A percentile compares a stretch with the other conserved stretches of the same genome.
These are phyloP conservation scores for Capromys pilorides DNA, from an alignment of 2,797 vertebrate genomes.

Conservation along the genomic window DNA sequence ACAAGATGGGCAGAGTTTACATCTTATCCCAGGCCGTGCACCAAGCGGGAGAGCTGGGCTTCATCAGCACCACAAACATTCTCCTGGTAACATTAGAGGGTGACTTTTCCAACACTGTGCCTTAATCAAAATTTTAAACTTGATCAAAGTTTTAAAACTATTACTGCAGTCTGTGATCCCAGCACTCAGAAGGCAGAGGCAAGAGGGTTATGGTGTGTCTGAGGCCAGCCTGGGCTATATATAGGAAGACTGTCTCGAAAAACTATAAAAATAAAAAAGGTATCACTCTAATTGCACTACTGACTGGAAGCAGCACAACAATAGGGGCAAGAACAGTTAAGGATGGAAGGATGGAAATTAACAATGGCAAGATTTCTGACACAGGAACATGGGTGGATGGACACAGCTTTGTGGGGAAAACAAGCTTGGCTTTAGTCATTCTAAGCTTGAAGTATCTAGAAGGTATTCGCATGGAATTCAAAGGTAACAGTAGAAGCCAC, in stretches of 20 bases:
- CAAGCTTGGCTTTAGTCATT: not conserved
- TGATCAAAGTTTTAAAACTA: not conserved
- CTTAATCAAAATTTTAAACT: constrained; percentile 16
- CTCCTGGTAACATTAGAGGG: not conserved
- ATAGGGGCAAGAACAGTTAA: not conserved
- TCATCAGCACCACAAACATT: not conserved
- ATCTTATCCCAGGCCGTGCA: not conserved
- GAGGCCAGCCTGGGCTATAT: no score
- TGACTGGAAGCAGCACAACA: not conserved
- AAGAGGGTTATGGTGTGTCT: no score
- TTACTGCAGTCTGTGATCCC: no score
- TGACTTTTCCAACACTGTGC: not conserved
- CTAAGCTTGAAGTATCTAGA: not conserved
- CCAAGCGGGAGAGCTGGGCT: not conserved
- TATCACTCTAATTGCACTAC: not conserved
- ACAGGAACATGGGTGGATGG: not conserved
- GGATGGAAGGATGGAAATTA: not conserved
- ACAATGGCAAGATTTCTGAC: constrained; percentile 17
- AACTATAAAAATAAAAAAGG: not conserved
- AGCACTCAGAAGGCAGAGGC: no score
- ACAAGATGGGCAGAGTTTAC: not conserved
- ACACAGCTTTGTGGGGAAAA: not conserved
- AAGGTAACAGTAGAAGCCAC: not conserved
- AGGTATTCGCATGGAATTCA: not conserved
- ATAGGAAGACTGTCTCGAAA: no score